Evolutionary conservation across 2,113 vertebrate species (phyloP), one percentile per base, ranked within the genome.

Genomic region (Etheostoma cragini): DNA sequence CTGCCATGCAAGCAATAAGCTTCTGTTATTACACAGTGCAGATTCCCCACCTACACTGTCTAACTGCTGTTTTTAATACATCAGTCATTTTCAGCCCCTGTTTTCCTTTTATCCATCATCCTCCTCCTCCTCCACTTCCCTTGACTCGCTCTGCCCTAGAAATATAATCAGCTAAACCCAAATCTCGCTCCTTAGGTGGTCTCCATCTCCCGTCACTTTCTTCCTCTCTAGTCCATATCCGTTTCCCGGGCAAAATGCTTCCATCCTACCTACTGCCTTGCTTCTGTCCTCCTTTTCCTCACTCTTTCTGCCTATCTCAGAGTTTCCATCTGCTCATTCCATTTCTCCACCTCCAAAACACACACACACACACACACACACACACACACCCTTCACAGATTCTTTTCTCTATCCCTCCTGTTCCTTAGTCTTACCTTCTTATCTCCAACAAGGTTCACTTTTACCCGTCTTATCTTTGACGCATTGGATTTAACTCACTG

Each of bases 121-220:
- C 47, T 35, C 12, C 74, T 49, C 65, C 33, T 22, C 35, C 67
- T 26, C 46, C 57, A 35, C 24, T 53, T 58, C 52, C 57, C 77
- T 71, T 7, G 2, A 56, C 69, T 78, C 46, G 4, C 50, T 84
- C 76, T 93, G 86, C 60, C 88, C 85, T 67, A 89, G 88, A 93
- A 90, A 89, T 84, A 72, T 52, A 68, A 88, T 80, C 63, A 74
- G 80, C 60, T 65, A 83, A 88, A 69, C 11, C 42, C 80, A 81
- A 64, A 87, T 86, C 77, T 81, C 50, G 15, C 81, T 85, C 79
- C 75, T 46, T 75, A 72, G 77, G 83, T 76, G 83, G 71, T 86
- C 79, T 82, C 73, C 30, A 21, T 87, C 58, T 84, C 47, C 12
- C 3, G 22, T 71, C 22, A 65, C 80, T 84, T 57, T 75, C 35